Conservation (phyloP, 30 jellyfish, hydroid and myxozoan species). For the Chironex yamaguchii region DNA sequence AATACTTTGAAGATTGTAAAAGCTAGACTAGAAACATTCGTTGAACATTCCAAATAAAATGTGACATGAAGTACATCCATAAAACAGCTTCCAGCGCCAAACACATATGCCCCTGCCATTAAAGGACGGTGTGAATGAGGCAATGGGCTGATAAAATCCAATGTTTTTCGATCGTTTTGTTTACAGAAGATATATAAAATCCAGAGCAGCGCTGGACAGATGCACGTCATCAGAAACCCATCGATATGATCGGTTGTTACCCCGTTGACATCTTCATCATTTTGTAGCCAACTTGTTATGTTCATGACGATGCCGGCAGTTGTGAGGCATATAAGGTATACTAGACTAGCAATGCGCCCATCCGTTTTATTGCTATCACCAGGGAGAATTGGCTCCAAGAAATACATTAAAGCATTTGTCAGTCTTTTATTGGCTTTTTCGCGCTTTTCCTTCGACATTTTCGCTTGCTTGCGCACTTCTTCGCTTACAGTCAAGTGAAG, state of each 20-base stretch:
- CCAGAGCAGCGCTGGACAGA: slow-evolving; percentile 94
- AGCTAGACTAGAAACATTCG: slow-evolving; percentile 76
- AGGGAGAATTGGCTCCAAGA: slow-evolving; percentile 93
- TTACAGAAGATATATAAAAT: slow-evolving; percentile 87
- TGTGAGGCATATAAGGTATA: slow-evolving; percentile 87
- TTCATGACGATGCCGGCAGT: slow-evolving; percentile 98
- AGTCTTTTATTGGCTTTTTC: slow-evolving; percentile 36
- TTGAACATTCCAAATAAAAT: slow-evolving; percentile 82
- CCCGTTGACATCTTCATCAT: slow-evolving; percentile 78
- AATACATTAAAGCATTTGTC: slow-evolving; percentile 64
- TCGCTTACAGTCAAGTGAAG: slow-evolving; percentile 57
- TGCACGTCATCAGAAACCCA: slow-evolving; percentile 96
- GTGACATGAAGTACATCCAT: slow-evolving; percentile 89
- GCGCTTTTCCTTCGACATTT: slow-evolving; percentile 10
- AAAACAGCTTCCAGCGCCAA: slow-evolving; percentile 97
- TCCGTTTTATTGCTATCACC: slow-evolving; percentile 94
- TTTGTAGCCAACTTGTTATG: slow-evolving; percentile 89
- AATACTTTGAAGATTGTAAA: slow-evolving; percentile 87
- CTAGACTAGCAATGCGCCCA: slow-evolving; percentile 96
- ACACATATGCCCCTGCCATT: slow-evolving; percentile 97
- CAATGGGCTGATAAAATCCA: slow-evolving; percentile 89
- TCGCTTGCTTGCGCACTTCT: slow-evolving; percentile 1
- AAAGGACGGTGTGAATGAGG: slow-evolving; percentile 94
- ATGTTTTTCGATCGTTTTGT: slow-evolving; percentile 93
- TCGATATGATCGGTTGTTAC: slow-evolving; percentile 95